Evolutionary conservation across 2,888 invertebrate genomes (phyloP).

Genomic region (Lingula anatina): DNA sequence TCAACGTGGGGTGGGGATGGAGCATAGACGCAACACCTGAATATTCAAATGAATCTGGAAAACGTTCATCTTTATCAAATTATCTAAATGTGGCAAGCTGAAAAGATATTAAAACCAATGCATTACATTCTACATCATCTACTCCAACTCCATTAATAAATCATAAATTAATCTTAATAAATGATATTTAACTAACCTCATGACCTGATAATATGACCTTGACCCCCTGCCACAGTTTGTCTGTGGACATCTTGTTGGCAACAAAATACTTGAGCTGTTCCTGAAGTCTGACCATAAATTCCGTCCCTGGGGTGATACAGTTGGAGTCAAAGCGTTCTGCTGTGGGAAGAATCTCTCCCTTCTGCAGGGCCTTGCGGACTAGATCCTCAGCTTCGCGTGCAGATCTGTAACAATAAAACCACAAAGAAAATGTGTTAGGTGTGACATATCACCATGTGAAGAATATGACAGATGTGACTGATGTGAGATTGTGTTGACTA

Average conservation of each 20-base stretch:
- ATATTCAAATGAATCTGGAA: too few species aligned
- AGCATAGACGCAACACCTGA: too few species aligned
- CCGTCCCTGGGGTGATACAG: slow-evolving; percentile 83
- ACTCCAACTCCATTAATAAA: too few species aligned
- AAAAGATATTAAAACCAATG: too few species aligned
- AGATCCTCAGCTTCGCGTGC: slow-evolving; percentile 80
- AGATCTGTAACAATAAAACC: slow-evolving; percentile 58
- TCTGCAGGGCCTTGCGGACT: slow-evolving; percentile 68
- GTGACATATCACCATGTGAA: not conserved
- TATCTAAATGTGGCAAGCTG: too few species aligned
- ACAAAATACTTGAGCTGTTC: slow-evolving; percentile 83
- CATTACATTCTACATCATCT: too few species aligned
- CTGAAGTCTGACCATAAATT: slow-evolving; percentile 86
- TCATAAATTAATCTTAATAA: too few species aligned
- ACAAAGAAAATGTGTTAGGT: not conserved
- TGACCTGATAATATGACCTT: slow-evolving; percentile 87
- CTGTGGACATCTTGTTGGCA: slow-evolving; percentile 69
- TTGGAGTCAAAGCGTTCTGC: slow-evolving; percentile 91
- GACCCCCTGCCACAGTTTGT: slow-evolving; percentile 81
- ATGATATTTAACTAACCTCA: slow-evolving; percentile 72
- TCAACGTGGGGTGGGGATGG: too few species aligned
- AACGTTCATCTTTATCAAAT: too few species aligned
- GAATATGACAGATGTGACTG: too few species aligned
- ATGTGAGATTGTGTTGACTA: too few species aligned
- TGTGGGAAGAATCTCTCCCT: slow-evolving; percentile 73